These are phyloP conservation scores for Ormyrus nitidulus DNA, from an alignment of 2,888 invertebrate genomes.

Conservation along the genomic window DNA sequence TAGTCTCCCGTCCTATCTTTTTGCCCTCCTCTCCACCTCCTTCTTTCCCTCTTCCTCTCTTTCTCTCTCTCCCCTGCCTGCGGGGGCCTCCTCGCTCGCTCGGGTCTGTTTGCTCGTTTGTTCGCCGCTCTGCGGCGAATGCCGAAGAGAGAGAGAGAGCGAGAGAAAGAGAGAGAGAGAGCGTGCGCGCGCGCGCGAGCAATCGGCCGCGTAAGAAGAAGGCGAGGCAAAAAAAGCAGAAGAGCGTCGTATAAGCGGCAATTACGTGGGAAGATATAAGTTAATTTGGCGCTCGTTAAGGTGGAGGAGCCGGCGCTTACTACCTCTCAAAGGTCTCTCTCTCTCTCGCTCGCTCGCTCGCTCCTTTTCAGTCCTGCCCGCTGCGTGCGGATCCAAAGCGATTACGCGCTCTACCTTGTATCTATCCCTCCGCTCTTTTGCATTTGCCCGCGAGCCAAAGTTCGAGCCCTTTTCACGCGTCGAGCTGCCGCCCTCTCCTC, in stretches of 20 bases:
- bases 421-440: constrained; percentile 6
- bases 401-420: constrained; percentile 31
- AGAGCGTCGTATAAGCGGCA: constrained; percentile 50
- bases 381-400: constrained; percentile 47
- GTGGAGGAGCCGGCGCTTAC: constrained; percentile 56
- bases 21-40: too few relatives aligned
- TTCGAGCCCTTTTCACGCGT: background rate
- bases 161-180: background rate
- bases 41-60: constrained; percentile 9
- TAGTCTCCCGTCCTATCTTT: background rate
- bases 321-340: constrained; percentile 29
- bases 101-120: too few relatives aligned
- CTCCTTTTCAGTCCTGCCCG: constrained; percentile 30
- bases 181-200: constrained; percentile 18
- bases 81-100: too few relatives aligned
- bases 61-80: background rate
- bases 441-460: too few relatives aligned
- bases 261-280: constrained; percentile 59
- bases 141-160: too few relatives aligned
- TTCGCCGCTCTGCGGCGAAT: too few relatives aligned
- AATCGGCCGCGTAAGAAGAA: constrained; percentile 24
- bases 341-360: constrained; percentile 39
- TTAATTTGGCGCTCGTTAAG: constrained; percentile 58
- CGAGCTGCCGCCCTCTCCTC: background rate
- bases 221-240: constrained; percentile 27